These are phyloP conservation scores for Lepilemur septentrionalis DNA, from an alignment of 2,797 vertebrate species.

Conservation along the genomic window DNA sequence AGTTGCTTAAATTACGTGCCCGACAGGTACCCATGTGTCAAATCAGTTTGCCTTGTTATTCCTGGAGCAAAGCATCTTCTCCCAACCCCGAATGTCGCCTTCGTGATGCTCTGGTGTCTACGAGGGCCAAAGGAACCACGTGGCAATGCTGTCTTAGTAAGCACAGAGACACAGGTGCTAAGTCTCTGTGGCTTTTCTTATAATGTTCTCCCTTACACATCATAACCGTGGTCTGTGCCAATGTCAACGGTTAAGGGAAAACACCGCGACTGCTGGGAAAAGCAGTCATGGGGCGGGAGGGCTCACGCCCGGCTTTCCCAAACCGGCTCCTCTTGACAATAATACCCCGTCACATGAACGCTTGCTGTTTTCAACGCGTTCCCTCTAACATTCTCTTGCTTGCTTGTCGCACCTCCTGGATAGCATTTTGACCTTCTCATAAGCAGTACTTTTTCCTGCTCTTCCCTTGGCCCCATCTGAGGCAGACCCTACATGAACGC, in stretches of 20 bases:
- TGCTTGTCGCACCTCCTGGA: accelerated
- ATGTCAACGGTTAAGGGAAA: neutral
- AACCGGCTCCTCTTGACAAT: accelerated
- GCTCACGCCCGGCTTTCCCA: accelerated
- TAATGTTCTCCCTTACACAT: neutral
- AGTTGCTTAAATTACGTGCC: neutral
- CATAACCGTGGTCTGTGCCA: accelerated
- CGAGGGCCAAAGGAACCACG: accelerated
- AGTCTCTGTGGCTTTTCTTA: neutral
- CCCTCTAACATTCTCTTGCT: accelerated
- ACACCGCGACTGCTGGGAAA: accelerated
- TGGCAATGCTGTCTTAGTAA: neutral
- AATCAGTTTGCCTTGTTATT: neutral
- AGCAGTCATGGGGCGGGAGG: neutral
- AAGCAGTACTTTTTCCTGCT: accelerated
- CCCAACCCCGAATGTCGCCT: accelerated
- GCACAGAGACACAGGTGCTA: neutral
- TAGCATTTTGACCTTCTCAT: accelerated
- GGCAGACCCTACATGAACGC: accelerated
- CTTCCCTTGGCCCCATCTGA: neutral
- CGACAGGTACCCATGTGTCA: neutral
- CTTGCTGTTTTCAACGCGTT: accelerated
- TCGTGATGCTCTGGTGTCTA: accelerated
- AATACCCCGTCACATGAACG: accelerated
- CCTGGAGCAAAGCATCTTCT: neutral